Percentiles rank a stretch among this genome's conserved stretches.
These are phyloP conservation scores for Doris montereyensis DNA, from an alignment of 2,888 invertebrate genomes.

Conservation along the genomic window DNA sequence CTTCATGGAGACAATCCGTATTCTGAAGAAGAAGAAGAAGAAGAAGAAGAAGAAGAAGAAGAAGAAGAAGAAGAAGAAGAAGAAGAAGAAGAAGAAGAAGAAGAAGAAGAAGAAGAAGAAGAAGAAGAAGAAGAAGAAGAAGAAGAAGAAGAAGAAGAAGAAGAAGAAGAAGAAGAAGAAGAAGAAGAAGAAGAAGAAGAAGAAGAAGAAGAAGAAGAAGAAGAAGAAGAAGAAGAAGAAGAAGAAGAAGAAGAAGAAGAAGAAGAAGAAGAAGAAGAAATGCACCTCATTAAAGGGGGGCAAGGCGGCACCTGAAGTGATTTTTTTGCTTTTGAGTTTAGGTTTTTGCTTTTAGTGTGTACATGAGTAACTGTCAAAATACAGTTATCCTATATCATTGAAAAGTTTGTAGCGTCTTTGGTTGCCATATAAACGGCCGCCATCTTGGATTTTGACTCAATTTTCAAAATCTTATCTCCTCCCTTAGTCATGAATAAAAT, in stretches of 20 bases:
- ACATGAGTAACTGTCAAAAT: no score
- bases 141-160: not conserved
- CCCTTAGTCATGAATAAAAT: no score
- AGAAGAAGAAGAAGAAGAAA: not conserved
- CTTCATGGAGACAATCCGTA: no score
- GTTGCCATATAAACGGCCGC: no score
- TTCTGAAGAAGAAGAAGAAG: not conserved
- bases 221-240: not conserved
- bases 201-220: not conserved
- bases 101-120: not conserved
- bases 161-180: not conserved
- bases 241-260: not conserved
- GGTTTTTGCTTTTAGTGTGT: no score
- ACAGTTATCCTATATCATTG: no score
- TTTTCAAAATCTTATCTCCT: no score
- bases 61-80: slow-evolving; percentile 1
- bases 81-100: slow-evolving; percentile 3
- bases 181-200: not conserved
- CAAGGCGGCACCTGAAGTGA: no score
- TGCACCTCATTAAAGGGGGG: no score
- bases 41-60: not conserved
- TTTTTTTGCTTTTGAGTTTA: no score
- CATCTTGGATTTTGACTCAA: no score
- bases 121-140: not conserved
- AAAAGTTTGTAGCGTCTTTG: no score